phyloP scores from a whole-genome alignment of 2,888 invertebrate genomes.

The Eumerus sabulonum region DNA sequence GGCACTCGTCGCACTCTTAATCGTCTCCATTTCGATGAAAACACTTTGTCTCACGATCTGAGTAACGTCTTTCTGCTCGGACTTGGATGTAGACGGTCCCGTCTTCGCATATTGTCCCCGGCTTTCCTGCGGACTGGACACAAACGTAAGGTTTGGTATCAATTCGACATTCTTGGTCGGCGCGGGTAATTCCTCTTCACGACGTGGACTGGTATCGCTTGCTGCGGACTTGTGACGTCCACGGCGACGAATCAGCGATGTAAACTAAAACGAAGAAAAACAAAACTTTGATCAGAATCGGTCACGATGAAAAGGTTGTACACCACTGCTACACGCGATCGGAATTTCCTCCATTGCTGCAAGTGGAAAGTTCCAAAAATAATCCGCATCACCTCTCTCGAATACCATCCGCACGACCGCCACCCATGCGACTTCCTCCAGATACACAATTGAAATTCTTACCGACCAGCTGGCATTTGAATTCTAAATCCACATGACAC shows the following conservation, averaged over 20 bases:
- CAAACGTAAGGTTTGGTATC: slow-evolving; percentile 75
- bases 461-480: slow-evolving; percentile 35
- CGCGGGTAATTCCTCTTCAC: slow-evolving; percentile 47
- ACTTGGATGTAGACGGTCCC: slow-evolving; percentile 54
- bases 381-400: slow-evolving; percentile 45
- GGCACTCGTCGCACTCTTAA: slow-evolving; percentile 70
- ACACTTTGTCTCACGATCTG: slow-evolving; percentile 68
- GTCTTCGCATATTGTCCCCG: slow-evolving; percentile 64
- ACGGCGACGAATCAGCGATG: slow-evolving; percentile 76
- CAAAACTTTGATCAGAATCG: neutral
- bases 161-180: slow-evolving; percentile 72
- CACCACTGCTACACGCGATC: slow-evolving; percentile 20
- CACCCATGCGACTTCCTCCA: slow-evolving; percentile 40
- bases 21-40: slow-evolving; percentile 75
- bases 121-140: slow-evolving; percentile 69
- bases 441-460: slow-evolving; percentile 32
- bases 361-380: slow-evolving; percentile 42
- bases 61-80: slow-evolving; percentile 49
- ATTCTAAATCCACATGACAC: slow-evolving; percentile 46
- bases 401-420: slow-evolving; percentile 47
- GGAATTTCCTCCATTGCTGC: slow-evolving; percentile 8
- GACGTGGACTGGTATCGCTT: slow-evolving; percentile 56
- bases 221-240: slow-evolving; percentile 71
- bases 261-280: slow-evolving; percentile 73
- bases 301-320: slow-evolving; percentile 4